Base-by-base conservation (phyloP, 2,797 vertebrate species). In the Enteromius anoplus region DNA sequence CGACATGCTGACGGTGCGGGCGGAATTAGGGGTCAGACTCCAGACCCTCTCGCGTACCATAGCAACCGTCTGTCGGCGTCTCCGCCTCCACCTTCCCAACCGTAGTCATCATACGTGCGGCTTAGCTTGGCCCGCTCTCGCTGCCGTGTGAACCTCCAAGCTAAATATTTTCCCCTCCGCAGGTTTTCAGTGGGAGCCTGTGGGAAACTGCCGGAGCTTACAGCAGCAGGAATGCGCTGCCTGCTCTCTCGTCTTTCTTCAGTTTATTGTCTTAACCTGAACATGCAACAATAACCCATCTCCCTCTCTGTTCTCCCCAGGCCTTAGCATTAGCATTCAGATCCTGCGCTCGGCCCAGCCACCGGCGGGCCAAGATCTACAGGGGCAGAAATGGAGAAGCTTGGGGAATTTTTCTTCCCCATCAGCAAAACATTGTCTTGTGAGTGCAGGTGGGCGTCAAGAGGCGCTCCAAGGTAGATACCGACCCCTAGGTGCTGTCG, bases 141-240 rank as follows among this genome's bases (percentile, higher is more conserved):
- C 82, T 87, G 87, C 87, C 85, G 89, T 91, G 88, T 86, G 89
- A 88, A 88, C 85, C 87, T 91, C 88, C 85, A 88, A 92, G 89
- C 90, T 90, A 93, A 94, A 93, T 92, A 93, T 91, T 92, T 94
- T 92, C 89, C 89, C 89, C 91, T 91, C 90, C 65, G 88, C 91
- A 91, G 91, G 91, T 92, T 93, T 92, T 89, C 92, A 91, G 89
- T 89, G 87, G 89, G 89, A 91, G 89, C 83, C 88, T 93, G 90
- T 93, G 93, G 91, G 92, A 94, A 93, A 92, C 88, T 86, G 88
- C 85, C 72, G 82, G 89, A 81, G 87, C 83, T 89, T 47, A 88
- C 87, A 88, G 87, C 89, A 90, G 84, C 84, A 85, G 85, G 80
- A 81, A 88, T 88, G 82, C 87, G 19, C 81, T 85, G 88, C 86